phyloP scores from a whole-genome alignment of 2,797 vertebrate species.

The Spinus pinus region DNA sequence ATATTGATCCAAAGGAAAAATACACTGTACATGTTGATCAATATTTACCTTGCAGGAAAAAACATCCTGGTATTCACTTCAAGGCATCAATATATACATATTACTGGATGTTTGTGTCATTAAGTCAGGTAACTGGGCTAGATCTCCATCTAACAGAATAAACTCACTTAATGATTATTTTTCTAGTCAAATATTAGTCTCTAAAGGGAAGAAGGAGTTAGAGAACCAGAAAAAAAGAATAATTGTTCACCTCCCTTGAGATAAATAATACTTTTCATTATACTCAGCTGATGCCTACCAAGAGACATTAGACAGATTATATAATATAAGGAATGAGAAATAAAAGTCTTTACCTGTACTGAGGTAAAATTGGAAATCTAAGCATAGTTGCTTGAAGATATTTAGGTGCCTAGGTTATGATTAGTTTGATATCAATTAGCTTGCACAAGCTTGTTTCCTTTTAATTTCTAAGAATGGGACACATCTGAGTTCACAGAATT shows the following conservation, averaged over 20 bases:
- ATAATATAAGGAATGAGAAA: not conserved
- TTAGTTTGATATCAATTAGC: not conserved
- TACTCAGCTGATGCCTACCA: conserved; percentile 34
- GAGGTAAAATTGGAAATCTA: conserved; percentile 1
- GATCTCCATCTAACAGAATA: conserved; percentile 29
- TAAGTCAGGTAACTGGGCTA: conserved; percentile 45
- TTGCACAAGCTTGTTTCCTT: not conserved
- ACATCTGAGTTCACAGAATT: not conserved
- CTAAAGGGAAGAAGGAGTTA: conserved; percentile 49
- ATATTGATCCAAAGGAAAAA: conserved; percentile 58
- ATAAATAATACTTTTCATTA: conserved; percentile 60
- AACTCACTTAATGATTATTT: conserved; percentile 49
- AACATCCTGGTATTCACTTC: conserved; percentile 47
- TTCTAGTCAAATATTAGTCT: conserved; percentile 37
- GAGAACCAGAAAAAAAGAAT: conserved; percentile 58
- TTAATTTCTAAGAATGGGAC: not conserved
- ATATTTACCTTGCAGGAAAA: conserved; percentile 56
- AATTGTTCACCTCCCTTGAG: conserved; percentile 53
- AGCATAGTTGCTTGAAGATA: not conserved
- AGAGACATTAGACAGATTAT: not conserved
- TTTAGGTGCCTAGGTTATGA: not conserved
- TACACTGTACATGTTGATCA: conserved; percentile 40
- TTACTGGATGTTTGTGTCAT: conserved; percentile 41
- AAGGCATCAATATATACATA: conserved; percentile 52
- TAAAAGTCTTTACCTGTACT: not conserved